Base-by-base conservation (phyloP, 2,113 vertebrate species). In the Odocoileus virginianus region DNA sequence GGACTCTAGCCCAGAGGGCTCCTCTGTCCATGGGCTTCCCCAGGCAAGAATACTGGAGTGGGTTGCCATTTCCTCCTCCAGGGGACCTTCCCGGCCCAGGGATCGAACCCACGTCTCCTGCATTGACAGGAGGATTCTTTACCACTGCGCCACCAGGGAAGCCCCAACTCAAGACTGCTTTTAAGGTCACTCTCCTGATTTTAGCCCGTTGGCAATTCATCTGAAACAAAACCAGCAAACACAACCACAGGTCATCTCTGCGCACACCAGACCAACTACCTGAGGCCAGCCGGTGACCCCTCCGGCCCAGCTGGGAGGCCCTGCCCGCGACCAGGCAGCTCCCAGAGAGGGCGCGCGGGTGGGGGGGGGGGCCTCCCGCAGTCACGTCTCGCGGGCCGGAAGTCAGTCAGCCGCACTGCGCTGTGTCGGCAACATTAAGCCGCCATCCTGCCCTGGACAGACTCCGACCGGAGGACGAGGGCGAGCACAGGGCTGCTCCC, bases 331-430 rank as follows among this genome's bases (percentile, higher is more conserved):
- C 43, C 58, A 64, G 19, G 71, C 0, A 9, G 33, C 25, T 45
- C 7, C 4, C 19, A 21, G 13, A 7, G 1, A 40, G 16, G 17
- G n/a, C 0, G 11, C 91, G 50, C 64, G 27, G 2, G 5, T 7
- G 7, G 3, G 40, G 3, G n/a, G 84, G 19, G 64, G 43, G 0
- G 1, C 1, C 40, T 21, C 36, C 87, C 67, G 45, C 17, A 3
- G 47, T 25, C 52, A 1, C 3, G 1, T 40, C 60, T 27, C 1
- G 0, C 1, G 4, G 74, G 78, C 0, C 2, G 1, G 12, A 15
- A 15, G 50, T 30, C 57, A 60, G 55, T 43, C 84, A 28, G 50
- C 0, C 40, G 76, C 40, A 17, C 33, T 0, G 30, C 2, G 1
- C 19, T 2, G 1, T 12, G 4, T 33, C 67, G n/a, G 15, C 7